These are phyloP conservation scores for Balaeniceps rex DNA, from an alignment of 2,113 vertebrate genomes.

Conservation along the genomic window DNA sequence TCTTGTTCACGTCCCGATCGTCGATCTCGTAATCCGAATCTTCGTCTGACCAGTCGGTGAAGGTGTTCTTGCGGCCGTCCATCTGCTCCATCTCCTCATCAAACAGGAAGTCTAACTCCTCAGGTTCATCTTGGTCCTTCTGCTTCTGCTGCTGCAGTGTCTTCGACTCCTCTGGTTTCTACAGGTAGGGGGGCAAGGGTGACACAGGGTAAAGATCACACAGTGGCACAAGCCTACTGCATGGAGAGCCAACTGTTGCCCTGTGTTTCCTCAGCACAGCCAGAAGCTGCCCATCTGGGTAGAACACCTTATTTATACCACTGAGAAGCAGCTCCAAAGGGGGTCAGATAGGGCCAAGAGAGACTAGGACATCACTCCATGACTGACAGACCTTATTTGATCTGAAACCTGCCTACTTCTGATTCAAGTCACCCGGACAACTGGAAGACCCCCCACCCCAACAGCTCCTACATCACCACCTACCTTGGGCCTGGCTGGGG, in stretches of 20 bases:
- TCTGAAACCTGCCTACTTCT: not conserved
- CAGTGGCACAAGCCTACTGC: fast-evolving
- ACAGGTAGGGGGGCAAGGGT: not conserved
- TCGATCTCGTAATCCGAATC: constrained; percentile 96
- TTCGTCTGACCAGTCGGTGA: constrained; percentile 97
- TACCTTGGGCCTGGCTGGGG: constrained; percentile 89
- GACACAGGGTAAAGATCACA: not conserved
- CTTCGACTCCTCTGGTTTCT: constrained; percentile 84
- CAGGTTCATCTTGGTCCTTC: constrained; percentile 90
- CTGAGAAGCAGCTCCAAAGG: not conserved
- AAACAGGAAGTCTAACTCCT: constrained; percentile 97
- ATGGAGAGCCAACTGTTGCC: not conserved
- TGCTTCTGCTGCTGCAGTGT: constrained; percentile 49
- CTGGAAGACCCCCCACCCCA: not conserved
- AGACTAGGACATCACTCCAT: not conserved
- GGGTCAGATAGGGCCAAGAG: not conserved
- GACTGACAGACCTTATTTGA: not conserved
- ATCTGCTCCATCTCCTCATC: constrained; percentile 99
- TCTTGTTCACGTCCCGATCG: constrained; percentile 96
- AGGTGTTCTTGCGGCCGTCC: constrained; percentile 95
- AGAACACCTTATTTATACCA: not conserved
- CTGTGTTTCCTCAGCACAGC: not conserved
- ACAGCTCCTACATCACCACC: not conserved
- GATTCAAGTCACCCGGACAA: not conserved
- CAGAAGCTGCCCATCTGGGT: not conserved